Base-by-base conservation (phyloP, 2,797 vertebrate genomes). In the Thaleichthys pacificus region DNA sequence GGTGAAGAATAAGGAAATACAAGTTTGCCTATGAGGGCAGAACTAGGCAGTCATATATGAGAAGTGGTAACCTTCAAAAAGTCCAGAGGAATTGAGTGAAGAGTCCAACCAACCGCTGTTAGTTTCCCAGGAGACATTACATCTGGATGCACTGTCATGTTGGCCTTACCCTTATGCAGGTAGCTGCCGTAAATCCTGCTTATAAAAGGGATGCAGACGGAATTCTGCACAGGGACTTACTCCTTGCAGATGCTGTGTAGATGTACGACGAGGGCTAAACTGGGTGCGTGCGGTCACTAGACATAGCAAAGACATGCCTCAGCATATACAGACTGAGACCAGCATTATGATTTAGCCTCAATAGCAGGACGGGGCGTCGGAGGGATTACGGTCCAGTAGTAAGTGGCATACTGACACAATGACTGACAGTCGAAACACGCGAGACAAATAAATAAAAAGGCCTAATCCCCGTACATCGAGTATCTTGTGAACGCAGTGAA, bases 221-320 rank as follows among this genome's bases (percentile, higher is more conserved):
- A 1, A 9, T 15, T 35, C 15, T 32, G 28, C 26, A 1, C 15
- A 8, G 19, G 7, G 19, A 17, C 28, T 4, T 15, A 7, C 28
- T 63, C 17, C 30, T 32, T 63, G 15, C 28, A 38, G 61, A 30
- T 19, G 30, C n/a, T 32, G 8, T 38, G 7, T 32, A 17, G 61
- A 32, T 28, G 61, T 32, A 35, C 32, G 32, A 7, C 11, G 1
- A 63, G 15, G 28, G 30, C 9, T 63, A 0, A 63, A 17, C 30
- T n/a, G 28, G 19, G 30, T 35, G 30, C 15, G 30, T 63, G 28
- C 19, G 17, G 61, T 47, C 35, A 66, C 3, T 24, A 12, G 78
- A 71, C 72, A 77, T 61, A 26, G 70, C 58, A 60, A 75, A 81
- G 74, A 85, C 82, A 83, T 80, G 84, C 77, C 77, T 80, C 28